Base-by-base conservation (phyloP, 2,888 invertebrate species). In the Trachelus troglodyta region DNA sequence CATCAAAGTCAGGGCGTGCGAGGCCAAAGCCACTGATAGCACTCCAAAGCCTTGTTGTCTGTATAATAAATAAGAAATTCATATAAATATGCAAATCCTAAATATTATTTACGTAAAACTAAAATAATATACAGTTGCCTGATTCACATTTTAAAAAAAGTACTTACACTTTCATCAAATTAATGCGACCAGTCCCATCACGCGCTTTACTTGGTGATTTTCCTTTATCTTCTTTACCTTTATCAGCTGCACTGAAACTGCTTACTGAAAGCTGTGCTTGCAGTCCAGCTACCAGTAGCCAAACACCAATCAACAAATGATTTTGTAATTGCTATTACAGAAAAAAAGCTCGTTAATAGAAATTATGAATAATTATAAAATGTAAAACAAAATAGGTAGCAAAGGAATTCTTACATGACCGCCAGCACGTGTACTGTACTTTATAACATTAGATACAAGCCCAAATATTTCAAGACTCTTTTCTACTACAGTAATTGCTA, bases 1-100 rank as follows among this genome's bases (percentile, higher is more conserved):
- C 89, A 96, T 92, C 89, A 98, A 93, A 37, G 95, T 94, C n/a
- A 98, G 93, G 79, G 97, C 96, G 82, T 96, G 96, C 34, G 96
- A 95, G 23, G 98, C 97, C 76, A 98, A 93, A 0, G 98, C 98
- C 33, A 98, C 98, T 87, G 97, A 97, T 15, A 98, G 93, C 3
- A 97, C 97, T 76, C 97, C 97, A 83, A 98, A 96, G 56, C 97
- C 96, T 92, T 97, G 97, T 92, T 96, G 96, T 89, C 95, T 95
- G 89, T 80, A 88, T 23, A 56, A 23, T 56, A 56, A 56, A 56
- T 23, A 9, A 56, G 23, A 23, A 56, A 23, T 56, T 56, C 23
- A 56, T 56, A 56, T 2, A 56, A 56, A 23, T 56, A 23, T 23
- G 23, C 9, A 56, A 56, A 56, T 56, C 9, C 23, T 56, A 40